Evolutionary conservation across 1,140 invertebrate species (phyloP).

Genomic region (Ceratosolen fusciceps): DNA sequence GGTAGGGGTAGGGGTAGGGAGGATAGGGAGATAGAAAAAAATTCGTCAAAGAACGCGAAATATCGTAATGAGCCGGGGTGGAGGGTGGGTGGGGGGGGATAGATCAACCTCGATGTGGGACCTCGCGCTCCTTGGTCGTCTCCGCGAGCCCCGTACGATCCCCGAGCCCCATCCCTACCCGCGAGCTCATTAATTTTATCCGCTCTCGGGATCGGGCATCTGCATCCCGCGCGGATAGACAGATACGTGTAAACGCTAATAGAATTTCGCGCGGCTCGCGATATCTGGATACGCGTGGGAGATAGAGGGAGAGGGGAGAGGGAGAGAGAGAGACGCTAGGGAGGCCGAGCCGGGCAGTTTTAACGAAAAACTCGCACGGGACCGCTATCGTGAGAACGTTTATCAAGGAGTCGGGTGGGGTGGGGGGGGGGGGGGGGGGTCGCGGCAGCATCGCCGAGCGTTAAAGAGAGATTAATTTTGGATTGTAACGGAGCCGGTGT

Average conservation of each 20-base stretch:
- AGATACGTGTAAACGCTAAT: slow-evolving; percentile 31
- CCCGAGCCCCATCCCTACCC: not conserved
- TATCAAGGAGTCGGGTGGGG: not conserved
- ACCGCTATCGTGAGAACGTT: slow-evolving; percentile 9
- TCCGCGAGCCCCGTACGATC: not conserved
- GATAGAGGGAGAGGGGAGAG: not conserved
- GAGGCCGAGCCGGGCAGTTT: not conserved
- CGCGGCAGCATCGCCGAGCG: not conserved
- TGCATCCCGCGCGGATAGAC: slow-evolving; percentile 19
- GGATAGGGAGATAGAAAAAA: not conserved
- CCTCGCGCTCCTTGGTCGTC: slow-evolving; percentile 33
- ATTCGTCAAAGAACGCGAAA: not conserved
- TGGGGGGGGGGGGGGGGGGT: too few species aligned
- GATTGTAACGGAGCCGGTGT: not conserved
- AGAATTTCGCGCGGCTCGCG: slow-evolving; percentile 32
- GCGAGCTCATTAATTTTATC: slow-evolving; percentile 49
- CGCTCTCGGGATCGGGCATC: slow-evolving; percentile 28
- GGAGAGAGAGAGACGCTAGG: not conserved
- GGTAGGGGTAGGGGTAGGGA: too few species aligned
- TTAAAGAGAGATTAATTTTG: slow-evolving; percentile 29
- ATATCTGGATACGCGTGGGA: not conserved
- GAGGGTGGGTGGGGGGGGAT: too few species aligned
- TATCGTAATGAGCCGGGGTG: too few species aligned
- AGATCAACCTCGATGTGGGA: slow-evolving; percentile 29
- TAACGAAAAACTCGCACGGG: not conserved